A percentile compares a stretch with the other conserved stretches of the same genome.
These are phyloP conservation scores for Aplysina aerophoba DNA, from an alignment of 37 sponge, comb jelly and placozoan species.

Conservation along the genomic window DNA sequence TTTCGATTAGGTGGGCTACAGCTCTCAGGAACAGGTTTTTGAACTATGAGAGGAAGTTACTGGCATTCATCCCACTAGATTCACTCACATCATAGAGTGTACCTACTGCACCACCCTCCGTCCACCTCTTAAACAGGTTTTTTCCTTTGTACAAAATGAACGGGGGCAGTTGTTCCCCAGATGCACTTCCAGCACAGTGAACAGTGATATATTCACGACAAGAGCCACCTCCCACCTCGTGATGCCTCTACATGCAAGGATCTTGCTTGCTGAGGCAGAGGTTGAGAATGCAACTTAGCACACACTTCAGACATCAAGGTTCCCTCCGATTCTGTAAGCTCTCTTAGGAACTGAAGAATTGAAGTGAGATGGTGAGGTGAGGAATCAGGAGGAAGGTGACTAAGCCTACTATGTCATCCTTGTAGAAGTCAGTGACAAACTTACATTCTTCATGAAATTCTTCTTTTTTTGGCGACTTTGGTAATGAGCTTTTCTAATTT, in stretches of 20 bases:
- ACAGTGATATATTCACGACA: slow-evolving; percentile 33
- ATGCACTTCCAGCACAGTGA: slow-evolving; percentile 25
- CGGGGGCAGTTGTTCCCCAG: slow-evolving; percentile 24
- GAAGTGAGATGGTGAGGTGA: too few relatives aligned
- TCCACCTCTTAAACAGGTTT: slow-evolving; percentile 35
- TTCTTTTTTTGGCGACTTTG: too few relatives aligned
- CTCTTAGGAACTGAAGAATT: too few relatives aligned
- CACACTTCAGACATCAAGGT: not conserved
- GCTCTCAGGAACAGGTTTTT: slow-evolving; percentile 25
- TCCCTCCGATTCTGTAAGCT: too few relatives aligned
- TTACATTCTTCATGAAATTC: too few relatives aligned
- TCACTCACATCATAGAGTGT: slow-evolving; percentile 16
- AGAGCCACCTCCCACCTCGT: slow-evolving; percentile 20
- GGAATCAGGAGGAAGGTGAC: too few relatives aligned
- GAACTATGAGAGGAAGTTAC: slow-evolving; percentile 32
- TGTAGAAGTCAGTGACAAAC: too few relatives aligned
- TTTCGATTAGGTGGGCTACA: slow-evolving; percentile 10
- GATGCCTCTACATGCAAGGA: not conserved
- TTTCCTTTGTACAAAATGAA: slow-evolving; percentile 40
- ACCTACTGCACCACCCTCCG: slow-evolving; percentile 7
- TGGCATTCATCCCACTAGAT: slow-evolving; percentile 29
- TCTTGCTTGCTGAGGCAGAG: not conserved
- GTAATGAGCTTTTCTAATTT: too few relatives aligned
- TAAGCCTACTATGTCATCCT: too few relatives aligned
- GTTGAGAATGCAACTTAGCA: not conserved